Conservation (phyloP, 2,888 invertebrate species). For the Hoplodrina blanda region DNA sequence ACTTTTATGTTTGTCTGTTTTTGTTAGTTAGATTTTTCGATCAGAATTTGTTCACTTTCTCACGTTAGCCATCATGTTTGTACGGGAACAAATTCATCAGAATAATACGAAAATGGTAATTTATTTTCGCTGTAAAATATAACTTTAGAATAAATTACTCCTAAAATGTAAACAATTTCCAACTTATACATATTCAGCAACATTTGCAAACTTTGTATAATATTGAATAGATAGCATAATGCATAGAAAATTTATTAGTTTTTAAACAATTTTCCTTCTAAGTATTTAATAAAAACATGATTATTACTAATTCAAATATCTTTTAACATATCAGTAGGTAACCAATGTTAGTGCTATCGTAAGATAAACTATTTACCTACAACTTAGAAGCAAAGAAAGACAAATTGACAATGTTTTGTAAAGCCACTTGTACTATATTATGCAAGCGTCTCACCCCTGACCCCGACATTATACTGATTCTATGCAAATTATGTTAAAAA, state of each 20-base stretch:
- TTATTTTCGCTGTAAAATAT: neutral
- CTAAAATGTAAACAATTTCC: slow-evolving; percentile 12
- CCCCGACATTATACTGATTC: too few relatives aligned
- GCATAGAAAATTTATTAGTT: slow-evolving; percentile 4
- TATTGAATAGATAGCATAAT: slow-evolving; percentile 24
- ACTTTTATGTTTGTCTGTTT: neutral
- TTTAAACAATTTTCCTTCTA: slow-evolving; percentile 14
- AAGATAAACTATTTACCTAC: slow-evolving; percentile 3
- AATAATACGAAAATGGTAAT: neutral
- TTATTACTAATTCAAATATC: slow-evolving; percentile 12
- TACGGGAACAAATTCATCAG: neutral
- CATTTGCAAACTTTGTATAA: slow-evolving; percentile 22
- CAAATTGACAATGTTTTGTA: neutral
- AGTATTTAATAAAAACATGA: slow-evolving; percentile 15
- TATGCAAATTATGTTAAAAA: too few relatives aligned
- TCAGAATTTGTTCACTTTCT: too few relatives aligned
- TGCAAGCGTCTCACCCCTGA: too few relatives aligned
- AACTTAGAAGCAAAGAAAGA: neutral
- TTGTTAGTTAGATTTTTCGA: too few relatives aligned
- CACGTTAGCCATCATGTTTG: too few relatives aligned
- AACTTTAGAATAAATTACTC: slow-evolving; percentile 20
- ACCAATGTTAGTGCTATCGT: neutral
- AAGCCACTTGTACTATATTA: neutral
- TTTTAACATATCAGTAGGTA: neutral
- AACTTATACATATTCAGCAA: slow-evolving; percentile 26